Percentiles rank a stretch among this genome's conserved stretches.
Evolutionary conservation across 2,113 vertebrate species (phyloP).

Genomic region (Pteropus alecto): DNA sequence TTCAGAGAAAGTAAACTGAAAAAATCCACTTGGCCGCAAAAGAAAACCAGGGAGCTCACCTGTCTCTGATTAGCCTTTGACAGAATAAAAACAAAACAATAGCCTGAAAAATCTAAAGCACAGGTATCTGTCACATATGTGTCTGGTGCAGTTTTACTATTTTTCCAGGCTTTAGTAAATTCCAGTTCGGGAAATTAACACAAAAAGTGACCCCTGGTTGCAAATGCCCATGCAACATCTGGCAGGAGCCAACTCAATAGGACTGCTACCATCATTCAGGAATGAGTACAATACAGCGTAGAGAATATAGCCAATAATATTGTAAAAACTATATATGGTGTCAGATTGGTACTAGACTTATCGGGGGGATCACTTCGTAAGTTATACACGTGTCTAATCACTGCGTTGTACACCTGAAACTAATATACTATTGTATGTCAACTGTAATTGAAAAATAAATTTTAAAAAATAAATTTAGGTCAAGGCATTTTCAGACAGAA

Average conservation of each 20-base stretch:
- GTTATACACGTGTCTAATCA: too few species aligned
- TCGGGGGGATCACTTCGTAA: too few species aligned
- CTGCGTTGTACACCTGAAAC: too few species aligned
- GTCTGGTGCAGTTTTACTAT: neutral
- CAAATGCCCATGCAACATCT: neutral
- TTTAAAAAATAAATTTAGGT: neutral
- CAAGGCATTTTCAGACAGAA: neutral
- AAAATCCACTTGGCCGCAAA: neutral
- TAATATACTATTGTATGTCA: too few species aligned
- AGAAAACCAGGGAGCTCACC: neutral
- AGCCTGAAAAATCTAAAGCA: neutral
- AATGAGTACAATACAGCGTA: neutral
- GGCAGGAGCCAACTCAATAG: neutral
- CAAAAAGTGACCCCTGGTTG: neutral
- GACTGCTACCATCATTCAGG: neutral
- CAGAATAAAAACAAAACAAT: neutral
- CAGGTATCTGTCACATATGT: neutral
- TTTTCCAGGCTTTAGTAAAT: neutral
- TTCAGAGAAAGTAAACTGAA: neutral
- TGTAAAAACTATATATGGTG: too few species aligned
- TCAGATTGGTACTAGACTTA: too few species aligned
- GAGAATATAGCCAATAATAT: too few species aligned
- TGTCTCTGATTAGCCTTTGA: neutral
- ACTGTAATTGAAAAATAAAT: too few species aligned
- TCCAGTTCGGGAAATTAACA: neutral